A percentile compares a stretch with the other conserved stretches of the same genome.
phyloP scores from a whole-genome alignment of 2,888 invertebrate species.

The Invenusta paracnida region DNA sequence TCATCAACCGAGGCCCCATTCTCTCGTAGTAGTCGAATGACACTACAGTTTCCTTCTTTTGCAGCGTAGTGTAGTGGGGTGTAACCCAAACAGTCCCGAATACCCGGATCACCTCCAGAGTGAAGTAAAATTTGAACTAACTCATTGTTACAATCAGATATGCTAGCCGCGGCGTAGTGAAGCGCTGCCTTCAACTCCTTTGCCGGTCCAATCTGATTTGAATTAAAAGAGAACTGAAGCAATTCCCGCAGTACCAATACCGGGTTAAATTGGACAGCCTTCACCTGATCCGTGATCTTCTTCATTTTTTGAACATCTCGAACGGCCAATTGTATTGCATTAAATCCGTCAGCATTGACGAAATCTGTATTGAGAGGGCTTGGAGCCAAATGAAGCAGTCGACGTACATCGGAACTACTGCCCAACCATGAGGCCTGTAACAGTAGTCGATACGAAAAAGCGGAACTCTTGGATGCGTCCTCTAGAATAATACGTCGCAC shows the following conservation, averaged over 20 bases:
- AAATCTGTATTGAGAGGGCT: neutral
- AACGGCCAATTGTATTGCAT: neutral
- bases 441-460: slow-evolving; percentile 52
- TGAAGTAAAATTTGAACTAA: neutral
- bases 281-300: neutral
- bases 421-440: slow-evolving; percentile 59
- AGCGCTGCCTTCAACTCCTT: neutral
- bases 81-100: slow-evolving; percentile 54
- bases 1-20: slow-evolving; percentile 50
- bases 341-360: neutral
- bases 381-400: slow-evolving; percentile 48
- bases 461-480: slow-evolving; percentile 51
- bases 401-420: slow-evolving; percentile 52
- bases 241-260: neutral
- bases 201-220: neutral
- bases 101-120: slow-evolving; percentile 17
- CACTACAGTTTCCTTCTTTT: slow-evolving; percentile 53
- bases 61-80: slow-evolving; percentile 58
- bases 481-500: slow-evolving; percentile 54
- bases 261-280: neutral
- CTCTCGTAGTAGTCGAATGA: slow-evolving; percentile 52
- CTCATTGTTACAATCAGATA: neutral
- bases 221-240: neutral
- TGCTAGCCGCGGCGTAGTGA: neutral
- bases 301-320: neutral